phyloP scores from a whole-genome alignment of 2,797 vertebrate genomes.

The Lindbergichthys nudifrons region DNA sequence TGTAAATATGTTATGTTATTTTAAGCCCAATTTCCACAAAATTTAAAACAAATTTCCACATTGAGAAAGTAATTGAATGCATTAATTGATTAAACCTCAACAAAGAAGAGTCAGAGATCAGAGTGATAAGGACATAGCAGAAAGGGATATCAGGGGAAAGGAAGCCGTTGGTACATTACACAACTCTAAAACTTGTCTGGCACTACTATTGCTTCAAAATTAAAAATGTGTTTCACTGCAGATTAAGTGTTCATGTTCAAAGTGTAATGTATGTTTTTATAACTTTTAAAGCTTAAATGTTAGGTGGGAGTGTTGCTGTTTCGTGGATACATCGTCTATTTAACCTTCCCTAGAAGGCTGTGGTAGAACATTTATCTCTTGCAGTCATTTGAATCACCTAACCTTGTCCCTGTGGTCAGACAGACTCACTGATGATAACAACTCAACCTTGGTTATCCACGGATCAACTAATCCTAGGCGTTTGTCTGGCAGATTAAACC shows the following conservation, averaged over 20 bases:
- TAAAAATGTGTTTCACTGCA: constrained; percentile 1
- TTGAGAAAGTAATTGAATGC: background rate
- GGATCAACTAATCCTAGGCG: constrained; percentile 9
- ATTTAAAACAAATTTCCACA: background rate
- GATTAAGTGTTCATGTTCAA: constrained; percentile 10
- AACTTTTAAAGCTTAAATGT: background rate
- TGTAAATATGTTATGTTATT: background rate
- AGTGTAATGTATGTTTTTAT: constrained; percentile 20
- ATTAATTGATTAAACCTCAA: background rate
- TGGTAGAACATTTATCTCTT: constrained; percentile 41
- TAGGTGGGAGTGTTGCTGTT: background rate
- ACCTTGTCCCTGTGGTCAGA: constrained; percentile 56
- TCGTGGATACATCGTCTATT: constrained; percentile 10
- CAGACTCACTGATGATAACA: constrained; percentile 38
- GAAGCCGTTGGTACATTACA: constrained; percentile 1
- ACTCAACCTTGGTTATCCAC: constrained; percentile 44
- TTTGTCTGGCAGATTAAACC: constrained; percentile 19
- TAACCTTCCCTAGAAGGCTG: constrained; percentile 48
- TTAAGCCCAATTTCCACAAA: background rate
- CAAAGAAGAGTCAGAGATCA: constrained; percentile 3
- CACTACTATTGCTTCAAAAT: background rate
- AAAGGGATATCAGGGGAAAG: background rate
- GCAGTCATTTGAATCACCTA: constrained; percentile 32
- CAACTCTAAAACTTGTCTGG: background rate
- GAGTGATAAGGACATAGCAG: background rate